Evolutionary conservation across 2,888 invertebrate species (phyloP).

Genomic region (Cerceris ruficornis): DNA sequence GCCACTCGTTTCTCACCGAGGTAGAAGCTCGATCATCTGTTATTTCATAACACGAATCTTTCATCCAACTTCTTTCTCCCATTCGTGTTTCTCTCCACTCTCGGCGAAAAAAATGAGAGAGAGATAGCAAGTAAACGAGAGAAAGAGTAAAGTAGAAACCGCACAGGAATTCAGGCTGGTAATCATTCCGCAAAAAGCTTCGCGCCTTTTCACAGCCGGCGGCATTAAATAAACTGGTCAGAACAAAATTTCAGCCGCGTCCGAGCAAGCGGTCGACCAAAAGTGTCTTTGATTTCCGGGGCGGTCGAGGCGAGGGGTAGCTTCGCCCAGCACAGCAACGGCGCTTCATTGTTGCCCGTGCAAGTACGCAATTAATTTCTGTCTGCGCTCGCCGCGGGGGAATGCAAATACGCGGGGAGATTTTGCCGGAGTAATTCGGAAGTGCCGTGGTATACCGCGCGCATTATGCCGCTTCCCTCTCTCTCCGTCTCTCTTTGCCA

Average conservation of each 20-base stretch:
- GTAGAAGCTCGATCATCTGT: no score
- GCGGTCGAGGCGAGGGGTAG: conserved; percentile 43
- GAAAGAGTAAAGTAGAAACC: no score
- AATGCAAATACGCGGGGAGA: conserved; percentile 77
- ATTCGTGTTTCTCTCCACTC: no score
- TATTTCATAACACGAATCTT: no score
- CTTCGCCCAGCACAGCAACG: conserved; percentile 61
- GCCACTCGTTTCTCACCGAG: no score
- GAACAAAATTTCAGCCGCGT: conserved; percentile 54
- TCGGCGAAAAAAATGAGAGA: no score
- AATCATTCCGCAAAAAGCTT: neutral
- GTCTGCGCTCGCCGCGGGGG: conserved; percentile 71
- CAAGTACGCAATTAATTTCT: conserved; percentile 79
- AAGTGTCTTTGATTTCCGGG: conserved; percentile 73
- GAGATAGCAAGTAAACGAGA: no score
- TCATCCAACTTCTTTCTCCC: no score
- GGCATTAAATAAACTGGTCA: conserved; percentile 47
- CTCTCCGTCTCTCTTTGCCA: conserved; percentile 32
- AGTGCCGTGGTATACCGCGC: conserved; percentile 77
- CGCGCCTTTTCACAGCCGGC: neutral
- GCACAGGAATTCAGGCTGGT: no score
- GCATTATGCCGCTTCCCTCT: conserved; percentile 75
- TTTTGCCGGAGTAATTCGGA: conserved; percentile 78
- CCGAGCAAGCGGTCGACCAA: conserved; percentile 58
- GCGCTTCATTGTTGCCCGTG: conserved; percentile 73